phyloP scores from a whole-genome alignment of 2,888 invertebrate genomes.

The Muscina levida region DNA sequence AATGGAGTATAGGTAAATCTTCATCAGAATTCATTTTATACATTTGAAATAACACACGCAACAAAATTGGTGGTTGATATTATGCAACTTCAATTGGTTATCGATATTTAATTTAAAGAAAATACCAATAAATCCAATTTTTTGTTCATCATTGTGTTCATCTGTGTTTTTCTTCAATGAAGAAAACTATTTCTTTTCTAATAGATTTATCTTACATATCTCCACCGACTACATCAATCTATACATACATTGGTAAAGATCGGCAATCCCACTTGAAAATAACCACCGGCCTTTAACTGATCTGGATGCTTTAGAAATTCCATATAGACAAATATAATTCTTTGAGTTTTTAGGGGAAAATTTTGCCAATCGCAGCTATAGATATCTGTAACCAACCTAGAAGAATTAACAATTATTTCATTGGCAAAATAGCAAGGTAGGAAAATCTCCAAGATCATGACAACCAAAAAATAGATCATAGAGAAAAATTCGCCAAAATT shows the following conservation, averaged over 20 bases:
- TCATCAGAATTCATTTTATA: no score
- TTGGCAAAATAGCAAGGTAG: slow-evolving; percentile 76
- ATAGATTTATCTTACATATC: not conserved
- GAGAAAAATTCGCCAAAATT: slow-evolving; percentile 67
- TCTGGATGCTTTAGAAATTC: slow-evolving; percentile 73
- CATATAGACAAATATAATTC: slow-evolving; percentile 72
- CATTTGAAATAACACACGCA: no score
- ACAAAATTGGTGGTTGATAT: not conserved
- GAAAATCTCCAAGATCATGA: slow-evolving; percentile 75
- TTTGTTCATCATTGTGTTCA: not conserved
- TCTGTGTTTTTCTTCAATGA: not conserved
- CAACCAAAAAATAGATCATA: slow-evolving; percentile 69
- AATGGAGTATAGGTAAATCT: no score
- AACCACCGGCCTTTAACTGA: slow-evolving; percentile 71
- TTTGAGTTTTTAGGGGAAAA: slow-evolving; percentile 69
- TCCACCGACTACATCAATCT: not conserved
- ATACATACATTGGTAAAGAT: slow-evolving; percentile 74
- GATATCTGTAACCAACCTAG: slow-evolving; percentile 68
- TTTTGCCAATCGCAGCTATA: slow-evolving; percentile 74
- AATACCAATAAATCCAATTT: not conserved
- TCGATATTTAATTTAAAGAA: no score
- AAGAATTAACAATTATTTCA: slow-evolving; percentile 72
- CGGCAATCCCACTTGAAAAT: slow-evolving; percentile 74
- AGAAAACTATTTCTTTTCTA: not conserved
- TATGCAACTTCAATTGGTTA: no score